Conservation (phyloP, 1,140 invertebrate genomes). For the Drosophila lacteicornis region DNA sequence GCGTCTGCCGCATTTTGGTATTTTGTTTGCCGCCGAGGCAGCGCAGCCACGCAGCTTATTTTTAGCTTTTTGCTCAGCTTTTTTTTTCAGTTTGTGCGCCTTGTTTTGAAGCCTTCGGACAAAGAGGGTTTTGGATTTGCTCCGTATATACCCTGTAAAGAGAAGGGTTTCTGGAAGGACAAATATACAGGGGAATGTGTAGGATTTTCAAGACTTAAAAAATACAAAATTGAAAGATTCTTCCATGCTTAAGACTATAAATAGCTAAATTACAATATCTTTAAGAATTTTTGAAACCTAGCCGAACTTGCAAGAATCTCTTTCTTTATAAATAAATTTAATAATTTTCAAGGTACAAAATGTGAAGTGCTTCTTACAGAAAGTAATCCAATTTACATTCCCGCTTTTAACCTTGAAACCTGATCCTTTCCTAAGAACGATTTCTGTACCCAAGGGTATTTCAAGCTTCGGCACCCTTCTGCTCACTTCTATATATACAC, state of each 20-base stretch:
- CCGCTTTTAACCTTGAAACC: constrained; percentile 10
- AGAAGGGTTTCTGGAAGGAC: neutral
- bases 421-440: constrained; percentile 4
- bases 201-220: neutral
- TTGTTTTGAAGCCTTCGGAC: constrained; percentile 12
- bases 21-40: constrained; percentile 66
- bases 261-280: neutral
- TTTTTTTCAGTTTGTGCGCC: constrained; percentile 11
- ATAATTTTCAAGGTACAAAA: neutral
- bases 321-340: neutral
- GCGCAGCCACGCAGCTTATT: constrained; percentile 59
- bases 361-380: neutral
- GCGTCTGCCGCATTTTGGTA: constrained; percentile 65
- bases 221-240: neutral
- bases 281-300: neutral
- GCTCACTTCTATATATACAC: neutral
- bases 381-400: neutral
- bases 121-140: constrained; percentile 17
- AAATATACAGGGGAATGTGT: neutral
- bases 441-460: constrained; percentile 16
- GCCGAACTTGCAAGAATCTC: no score
- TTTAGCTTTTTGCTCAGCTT: constrained; percentile 62
- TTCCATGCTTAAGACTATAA: neutral
- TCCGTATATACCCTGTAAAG: constrained; percentile 2
- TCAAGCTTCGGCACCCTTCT: constrained; percentile 2